Evolutionary conservation across 2,797 vertebrate genomes (phyloP).

Genomic region (Remorina albescens): DNA sequence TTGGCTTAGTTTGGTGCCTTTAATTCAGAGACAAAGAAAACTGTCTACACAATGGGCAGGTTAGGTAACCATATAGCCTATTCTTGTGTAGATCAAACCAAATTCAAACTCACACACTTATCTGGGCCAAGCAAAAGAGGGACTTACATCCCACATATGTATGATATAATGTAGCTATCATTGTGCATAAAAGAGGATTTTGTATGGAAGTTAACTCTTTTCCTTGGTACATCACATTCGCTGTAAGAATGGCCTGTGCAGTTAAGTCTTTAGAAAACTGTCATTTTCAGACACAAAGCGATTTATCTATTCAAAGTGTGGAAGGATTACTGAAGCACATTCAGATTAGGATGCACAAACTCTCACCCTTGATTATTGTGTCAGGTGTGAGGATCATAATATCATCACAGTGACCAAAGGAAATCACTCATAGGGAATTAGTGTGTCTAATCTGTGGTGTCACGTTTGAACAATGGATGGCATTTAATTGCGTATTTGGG

Average conservation of each 20-base stretch:
- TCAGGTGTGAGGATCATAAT: slow-evolving; percentile 11
- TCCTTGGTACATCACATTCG: slow-evolving; percentile 15
- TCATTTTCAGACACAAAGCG: slow-evolving; percentile 21
- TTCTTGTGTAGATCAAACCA: slow-evolving; percentile 14
- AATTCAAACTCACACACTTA: slow-evolving; percentile 12
- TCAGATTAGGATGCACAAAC: slow-evolving; percentile 31
- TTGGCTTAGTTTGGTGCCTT: slow-evolving; percentile 33
- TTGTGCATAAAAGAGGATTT: slow-evolving; percentile 52
- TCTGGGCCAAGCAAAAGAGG: slow-evolving; percentile 32
- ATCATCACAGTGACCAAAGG: slow-evolving; percentile 21
- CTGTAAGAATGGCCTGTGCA: slow-evolving; percentile 6
- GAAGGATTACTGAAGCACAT: slow-evolving; percentile 30
- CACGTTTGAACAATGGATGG: slow-evolving; percentile 1
- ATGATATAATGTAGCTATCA: slow-evolving; percentile 33
- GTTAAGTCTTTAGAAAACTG: slow-evolving; percentile 16
- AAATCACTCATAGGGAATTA: slow-evolving; percentile 21
- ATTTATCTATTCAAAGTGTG: slow-evolving; percentile 36
- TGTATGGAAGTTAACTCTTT: slow-evolving; percentile 27
- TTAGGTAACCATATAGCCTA: slow-evolving; percentile 5
- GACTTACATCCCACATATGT: slow-evolving; percentile 38
- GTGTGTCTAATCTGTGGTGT: background rate
- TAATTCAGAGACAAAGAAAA: slow-evolving; percentile 4
- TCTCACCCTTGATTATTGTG: slow-evolving; percentile 37
- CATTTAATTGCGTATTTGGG: background rate
- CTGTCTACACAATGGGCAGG: slow-evolving; percentile 1